phyloP scores from a whole-genome alignment of 2,888 invertebrate genomes.

The Lobophora halterata region DNA sequence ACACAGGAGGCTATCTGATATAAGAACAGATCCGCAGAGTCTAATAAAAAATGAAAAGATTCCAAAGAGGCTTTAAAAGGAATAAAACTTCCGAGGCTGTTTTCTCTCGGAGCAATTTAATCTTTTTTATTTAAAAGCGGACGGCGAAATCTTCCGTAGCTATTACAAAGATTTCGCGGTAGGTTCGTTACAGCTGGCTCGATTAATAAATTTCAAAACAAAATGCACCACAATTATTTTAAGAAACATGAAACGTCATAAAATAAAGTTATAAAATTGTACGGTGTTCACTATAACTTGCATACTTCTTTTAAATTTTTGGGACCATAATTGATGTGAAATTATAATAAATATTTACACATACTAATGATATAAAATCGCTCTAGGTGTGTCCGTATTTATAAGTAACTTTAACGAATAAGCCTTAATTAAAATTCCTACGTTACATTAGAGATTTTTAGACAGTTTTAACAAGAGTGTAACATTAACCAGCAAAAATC shows the following conservation, averaged over 20 bases:
- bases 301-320: no score
- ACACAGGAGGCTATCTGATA: constrained; percentile 9
- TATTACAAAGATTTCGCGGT: constrained; percentile 32
- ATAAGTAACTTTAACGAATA: no score
- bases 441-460: no score
- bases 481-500: no score
- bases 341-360: no score
- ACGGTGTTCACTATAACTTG: no score
- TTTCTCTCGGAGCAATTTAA: constrained; percentile 31
- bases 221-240: constrained; percentile 18
- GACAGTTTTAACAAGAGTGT: no score
- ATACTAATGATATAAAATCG: no score
- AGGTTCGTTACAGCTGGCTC: constrained; percentile 30
- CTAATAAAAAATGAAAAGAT: constrained; percentile 27
- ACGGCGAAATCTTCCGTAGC: constrained; percentile 27
- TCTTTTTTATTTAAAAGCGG: constrained; percentile 29
- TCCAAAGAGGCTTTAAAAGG: constrained; percentile 28
- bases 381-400: no score
- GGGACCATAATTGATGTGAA: no score
- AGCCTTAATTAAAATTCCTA: no score
- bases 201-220: constrained; percentile 24
- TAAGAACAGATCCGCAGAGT: constrained; percentile 14
- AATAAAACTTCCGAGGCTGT: constrained; percentile 26
- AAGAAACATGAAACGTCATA: constrained; percentile 12
- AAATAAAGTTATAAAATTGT: constrained; percentile 1